A percentile compares a stretch with the other conserved stretches of the same genome.
These are phyloP conservation scores for Passer montanus DNA, from an alignment of 2,113 vertebrate genomes.

Conservation along the genomic window DNA sequence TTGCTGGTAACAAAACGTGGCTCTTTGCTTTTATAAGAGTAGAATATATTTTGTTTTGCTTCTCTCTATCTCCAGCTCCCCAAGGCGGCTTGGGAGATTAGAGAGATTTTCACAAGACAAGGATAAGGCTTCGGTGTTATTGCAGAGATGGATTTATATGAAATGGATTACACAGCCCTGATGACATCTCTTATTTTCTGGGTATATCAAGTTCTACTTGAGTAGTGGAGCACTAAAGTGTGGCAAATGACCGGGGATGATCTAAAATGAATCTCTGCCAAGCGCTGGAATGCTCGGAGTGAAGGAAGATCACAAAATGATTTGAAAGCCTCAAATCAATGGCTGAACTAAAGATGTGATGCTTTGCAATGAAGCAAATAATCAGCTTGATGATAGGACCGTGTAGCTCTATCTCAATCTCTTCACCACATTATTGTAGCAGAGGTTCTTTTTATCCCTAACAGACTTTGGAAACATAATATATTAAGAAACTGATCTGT, in stretches of 20 bases:
- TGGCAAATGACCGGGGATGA: constrained; percentile 50
- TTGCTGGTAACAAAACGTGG: neutral
- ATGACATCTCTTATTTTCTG: constrained; percentile 49
- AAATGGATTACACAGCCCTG: constrained; percentile 42
- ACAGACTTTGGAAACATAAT: neutral
- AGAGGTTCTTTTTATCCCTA: neutral
- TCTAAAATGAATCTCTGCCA: constrained; percentile 29
- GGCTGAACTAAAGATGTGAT: constrained; percentile 41
- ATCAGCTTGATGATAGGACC: constrained; percentile 30
- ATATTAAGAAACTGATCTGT: neutral
- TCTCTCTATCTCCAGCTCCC: neutral
- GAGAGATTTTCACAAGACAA: constrained; percentile 40
- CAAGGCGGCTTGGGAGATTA: neutral
- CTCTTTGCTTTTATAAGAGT: neutral
- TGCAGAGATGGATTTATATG: constrained; percentile 24
- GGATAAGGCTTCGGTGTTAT: neutral
- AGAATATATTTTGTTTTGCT: constrained; percentile 25
- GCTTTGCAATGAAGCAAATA: constrained; percentile 46
- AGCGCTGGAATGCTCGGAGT: constrained; percentile 3
- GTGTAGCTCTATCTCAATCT: neutral
- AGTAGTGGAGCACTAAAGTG: constrained; percentile 25
- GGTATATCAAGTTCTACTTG: constrained; percentile 28
- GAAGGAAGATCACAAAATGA: constrained; percentile 38
- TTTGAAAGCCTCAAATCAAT: constrained; percentile 51
- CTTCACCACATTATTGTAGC: neutral